phyloP scores from a whole-genome alignment of 2,113 vertebrate genomes.

The Austrofundulus limnaeus region DNA sequence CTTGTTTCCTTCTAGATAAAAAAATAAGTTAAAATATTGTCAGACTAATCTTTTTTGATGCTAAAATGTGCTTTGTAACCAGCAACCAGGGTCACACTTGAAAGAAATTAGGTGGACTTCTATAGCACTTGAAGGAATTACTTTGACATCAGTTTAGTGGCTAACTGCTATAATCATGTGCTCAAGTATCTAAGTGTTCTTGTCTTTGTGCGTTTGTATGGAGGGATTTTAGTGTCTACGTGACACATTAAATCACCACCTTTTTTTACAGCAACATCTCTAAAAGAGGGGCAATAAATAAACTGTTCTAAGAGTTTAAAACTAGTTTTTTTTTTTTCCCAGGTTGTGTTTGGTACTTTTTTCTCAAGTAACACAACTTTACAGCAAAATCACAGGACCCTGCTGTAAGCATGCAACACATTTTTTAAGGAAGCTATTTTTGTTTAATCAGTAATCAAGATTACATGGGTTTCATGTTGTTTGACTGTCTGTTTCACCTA shows the following conservation, averaged over 20 bases:
- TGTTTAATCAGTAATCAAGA: slow-evolving; percentile 15
- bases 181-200: slow-evolving; percentile 18
- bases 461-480: background rate
- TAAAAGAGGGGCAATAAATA: background rate
- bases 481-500: slow-evolving; percentile 1
- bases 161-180: slow-evolving; percentile 40
- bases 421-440: slow-evolving; percentile 26
- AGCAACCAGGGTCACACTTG: slow-evolving; percentile 1
- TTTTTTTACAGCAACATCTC: background rate
- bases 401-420: slow-evolving; percentile 16
- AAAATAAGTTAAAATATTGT: background rate
- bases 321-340: background rate
- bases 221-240: background rate
- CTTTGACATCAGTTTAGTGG: slow-evolving; percentile 22
- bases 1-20: slow-evolving; percentile 9
- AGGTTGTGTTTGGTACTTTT: slow-evolving; percentile 1
- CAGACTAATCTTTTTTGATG: slow-evolving; percentile 4
- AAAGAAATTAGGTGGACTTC: slow-evolving; percentile 26
- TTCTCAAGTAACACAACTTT: slow-evolving; percentile 3
- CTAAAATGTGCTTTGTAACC: background rate
- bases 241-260: background rate
- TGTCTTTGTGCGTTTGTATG: background rate
- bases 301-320: background rate
- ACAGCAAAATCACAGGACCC: background rate
- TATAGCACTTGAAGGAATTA: slow-evolving; percentile 45